Evolutionary conservation across 30 jellyfish, hydroid and myxozoan species (phyloP), one percentile per base, ranked within the genome.

Genomic region (Hydractinia symbiolongicarpus): DNA sequence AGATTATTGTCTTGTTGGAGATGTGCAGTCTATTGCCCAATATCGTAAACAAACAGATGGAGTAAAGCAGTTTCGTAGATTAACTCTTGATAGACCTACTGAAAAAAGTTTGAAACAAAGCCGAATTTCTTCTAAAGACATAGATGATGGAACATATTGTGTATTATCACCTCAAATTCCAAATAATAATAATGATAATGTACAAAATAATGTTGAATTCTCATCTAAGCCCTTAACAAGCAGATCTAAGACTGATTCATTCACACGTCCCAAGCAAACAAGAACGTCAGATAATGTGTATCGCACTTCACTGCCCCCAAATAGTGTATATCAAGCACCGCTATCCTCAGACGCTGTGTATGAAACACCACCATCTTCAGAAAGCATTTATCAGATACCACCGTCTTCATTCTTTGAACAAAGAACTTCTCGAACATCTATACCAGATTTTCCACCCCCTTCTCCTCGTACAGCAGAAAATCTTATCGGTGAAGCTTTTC

Each of bases 361-460:
- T 50, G 40, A 54, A 8, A 61, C 19, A n/a, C 49, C 16, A 8
- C 83, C 16, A 56, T 8, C 86, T 20, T 14, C 86, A 10, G 55
- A 16, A 10, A 14, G 15, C 14, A 10, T 68, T 11, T 68, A 30
- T 30, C 78, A 68, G 50, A 50, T 16, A 11, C 78, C 49, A 30
- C 54, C 82, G 16, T 9, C 74, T 50, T 8, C 82, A 10, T 11
- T 11, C 19, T 58, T 58, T 17, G 17, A 13, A 11, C 15, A 58
- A 58, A 58, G 69, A 53, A 53, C 72, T 9, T 60, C 76, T 16
- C 20, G 82, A 19, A 78, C 77, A 8, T 82, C 88, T 7, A 72
- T 76, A 20, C 96, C 96, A 4, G 78, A 82, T 17, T 81, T 88
- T 51, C 95, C 95, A 61, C 96, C 96, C 7, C 96, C 91, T 7